A percentile compares a stretch with the other conserved stretches of the same genome.
phyloP scores from a whole-genome alignment of 1,140 invertebrate genomes.

The Thaumetopoea pityocampa region DNA sequence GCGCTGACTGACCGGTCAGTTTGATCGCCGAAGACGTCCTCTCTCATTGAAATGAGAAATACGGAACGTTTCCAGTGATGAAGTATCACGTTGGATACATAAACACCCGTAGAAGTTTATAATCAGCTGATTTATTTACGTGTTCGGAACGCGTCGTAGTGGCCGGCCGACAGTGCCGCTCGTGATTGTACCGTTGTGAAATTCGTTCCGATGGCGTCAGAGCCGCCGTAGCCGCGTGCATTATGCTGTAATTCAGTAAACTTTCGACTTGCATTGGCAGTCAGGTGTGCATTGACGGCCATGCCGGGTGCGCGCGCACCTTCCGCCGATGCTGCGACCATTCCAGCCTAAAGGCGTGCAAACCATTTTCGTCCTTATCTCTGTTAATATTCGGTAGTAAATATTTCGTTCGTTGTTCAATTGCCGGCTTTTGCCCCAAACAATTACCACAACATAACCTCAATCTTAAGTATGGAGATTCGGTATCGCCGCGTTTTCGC shows the following conservation, averaged over 20 bases:
- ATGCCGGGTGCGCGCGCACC: conserved; percentile 70
- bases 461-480: conserved; percentile 55
- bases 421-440: conserved; percentile 57
- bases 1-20: conserved; percentile 37
- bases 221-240: conserved; percentile 30
- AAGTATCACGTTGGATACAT: conserved; percentile 39
- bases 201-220: conserved; percentile 24
- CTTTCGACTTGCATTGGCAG: conserved; percentile 54
- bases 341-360: conserved; percentile 27
- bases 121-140: conserved; percentile 65
- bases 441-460: conserved; percentile 73
- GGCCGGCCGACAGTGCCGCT: conserved; percentile 29
- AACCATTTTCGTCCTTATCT: conserved; percentile 51
- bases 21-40: conserved; percentile 33
- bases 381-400: conserved; percentile 36
- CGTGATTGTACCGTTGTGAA: conserved; percentile 28
- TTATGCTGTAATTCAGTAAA: conserved; percentile 57
- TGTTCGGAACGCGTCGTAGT: conserved; percentile 38
- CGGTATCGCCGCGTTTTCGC: conserved; percentile 43
- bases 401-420: conserved; percentile 28
- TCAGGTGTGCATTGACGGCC: conserved; percentile 69
- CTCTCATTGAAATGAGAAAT: conserved; percentile 29
- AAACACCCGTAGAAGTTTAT: conserved; percentile 69
- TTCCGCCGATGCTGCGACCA: conserved; percentile 39
- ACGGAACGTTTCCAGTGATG: conserved; percentile 44